phyloP scores from a whole-genome alignment of 2,113 vertebrate species.

The Hystrix cristata region DNA sequence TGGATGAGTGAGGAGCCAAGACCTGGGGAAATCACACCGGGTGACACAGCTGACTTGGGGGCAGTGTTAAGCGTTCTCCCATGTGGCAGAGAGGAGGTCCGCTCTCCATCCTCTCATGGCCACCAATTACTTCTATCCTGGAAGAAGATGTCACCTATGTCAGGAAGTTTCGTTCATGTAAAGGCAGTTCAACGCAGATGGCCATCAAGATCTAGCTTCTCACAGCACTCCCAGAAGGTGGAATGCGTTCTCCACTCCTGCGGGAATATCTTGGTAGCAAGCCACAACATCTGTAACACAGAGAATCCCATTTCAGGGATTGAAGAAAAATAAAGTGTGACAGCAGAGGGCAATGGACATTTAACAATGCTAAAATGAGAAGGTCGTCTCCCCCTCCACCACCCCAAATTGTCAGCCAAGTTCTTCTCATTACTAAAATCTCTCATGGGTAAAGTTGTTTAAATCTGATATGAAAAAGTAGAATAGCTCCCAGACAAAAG shows the following conservation, averaged over 20 bases:
- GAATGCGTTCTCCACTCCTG: not conserved
- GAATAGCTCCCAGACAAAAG: not conserved
- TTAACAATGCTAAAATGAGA: not conserved
- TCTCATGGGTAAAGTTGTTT: not conserved
- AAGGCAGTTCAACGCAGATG: not conserved
- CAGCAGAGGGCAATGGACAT: not conserved
- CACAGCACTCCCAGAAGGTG: not conserved
- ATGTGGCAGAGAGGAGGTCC: not conserved
- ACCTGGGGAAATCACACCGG: not conserved
- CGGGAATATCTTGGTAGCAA: too few species aligned
- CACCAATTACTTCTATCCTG: not conserved
- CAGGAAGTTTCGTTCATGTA: not conserved
- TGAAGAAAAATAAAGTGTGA: not conserved
- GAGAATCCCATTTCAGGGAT: too few species aligned
- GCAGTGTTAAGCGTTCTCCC: too few species aligned
- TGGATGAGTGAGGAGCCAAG: not conserved
- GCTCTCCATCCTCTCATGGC: not conserved
- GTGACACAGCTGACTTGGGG: accelerated
- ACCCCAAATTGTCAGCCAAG: not conserved
- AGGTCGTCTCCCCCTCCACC: not conserved
- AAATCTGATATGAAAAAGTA: not conserved
- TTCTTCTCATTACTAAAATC: not conserved
- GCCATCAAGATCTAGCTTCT: not conserved
- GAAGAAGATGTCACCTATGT: not conserved
- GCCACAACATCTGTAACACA: accelerated